Percentiles rank a stretch among this genome's conserved stretches.
Conservation (phyloP, 1,140 invertebrate species). For the Frieseomelitta varia region DNA sequence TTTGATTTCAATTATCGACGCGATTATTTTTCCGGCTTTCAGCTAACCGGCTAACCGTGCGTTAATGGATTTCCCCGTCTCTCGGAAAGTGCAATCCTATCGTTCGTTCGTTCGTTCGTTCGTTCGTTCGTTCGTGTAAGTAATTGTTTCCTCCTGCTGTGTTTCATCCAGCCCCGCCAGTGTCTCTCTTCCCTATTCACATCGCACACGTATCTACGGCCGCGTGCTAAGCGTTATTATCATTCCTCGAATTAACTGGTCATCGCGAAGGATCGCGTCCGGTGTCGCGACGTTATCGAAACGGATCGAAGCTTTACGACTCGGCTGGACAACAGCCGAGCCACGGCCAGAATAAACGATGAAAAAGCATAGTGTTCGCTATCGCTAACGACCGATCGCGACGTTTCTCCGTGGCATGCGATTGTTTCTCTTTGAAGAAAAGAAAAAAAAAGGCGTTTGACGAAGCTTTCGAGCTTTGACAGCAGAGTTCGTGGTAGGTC, state of each 20-base stretch:
- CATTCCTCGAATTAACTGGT: constrained; percentile 3
- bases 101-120: constrained; percentile 3
- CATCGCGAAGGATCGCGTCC: constrained; percentile 10
- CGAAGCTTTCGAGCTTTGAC: neutral
- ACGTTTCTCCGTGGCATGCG: constrained; percentile 7
- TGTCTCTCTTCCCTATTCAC: too few relatives aligned
- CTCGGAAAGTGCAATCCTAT: neutral
- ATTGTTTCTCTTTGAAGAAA: neutral
- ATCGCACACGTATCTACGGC: neutral
- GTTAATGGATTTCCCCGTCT: constrained; percentile 23
- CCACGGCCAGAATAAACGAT: constrained; percentile 4
- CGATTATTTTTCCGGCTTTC: constrained; percentile 23
- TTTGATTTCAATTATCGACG: constrained; percentile 18
- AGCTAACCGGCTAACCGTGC: too few relatives aligned
- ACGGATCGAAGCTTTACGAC: neutral
- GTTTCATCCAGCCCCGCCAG: too few relatives aligned
- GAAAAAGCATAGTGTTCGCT: constrained; percentile 38
- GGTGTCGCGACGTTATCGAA: constrained; percentile 1
- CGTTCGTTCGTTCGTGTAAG: constrained; percentile 29
- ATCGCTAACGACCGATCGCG: constrained; percentile 51
- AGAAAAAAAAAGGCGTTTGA: neutral
- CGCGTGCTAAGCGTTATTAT: neutral
- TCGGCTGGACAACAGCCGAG: neutral
- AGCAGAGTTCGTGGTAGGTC: too few relatives aligned
- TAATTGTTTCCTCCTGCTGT: constrained; percentile 2